Evolutionary conservation across 2,113 vertebrate species (phyloP), one percentile per base, ranked within the genome.

Genomic region (Melanerpes aurifrons): DNA sequence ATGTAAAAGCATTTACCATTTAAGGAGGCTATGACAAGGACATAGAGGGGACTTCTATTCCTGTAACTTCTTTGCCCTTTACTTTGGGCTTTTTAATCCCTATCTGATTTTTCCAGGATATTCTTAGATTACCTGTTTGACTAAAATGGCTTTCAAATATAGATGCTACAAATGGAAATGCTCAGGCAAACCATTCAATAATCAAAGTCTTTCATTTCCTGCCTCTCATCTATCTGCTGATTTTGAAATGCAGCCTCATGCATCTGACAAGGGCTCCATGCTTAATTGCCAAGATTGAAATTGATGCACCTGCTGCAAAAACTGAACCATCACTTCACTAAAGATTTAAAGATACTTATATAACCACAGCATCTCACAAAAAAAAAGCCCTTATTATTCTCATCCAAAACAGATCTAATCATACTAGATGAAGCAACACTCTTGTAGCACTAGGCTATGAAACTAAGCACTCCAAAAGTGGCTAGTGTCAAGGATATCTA

Each of bases 111-210:
- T 93, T 82, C 45, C 47, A 73, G 37, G 40, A 54, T 87, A 92
- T 92, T 93, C 73, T 93, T 93, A 70, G 66, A 89, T 94, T 93
- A 96, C 96, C 90, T 95, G 83, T 84, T 93, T 84, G 74, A 76
- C 62, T 79, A 28, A 93, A 90, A 77, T 72, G 80, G 53, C 29
- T 90, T 92, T 88, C 77, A 89, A 93, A 92, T 93, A 82, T 73
- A 86, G 81, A 54, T 58, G 19, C 63, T 86, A 37, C 54, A 78
- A 93, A 93, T 69, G 18, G 37, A 90, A 93, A 86, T 25, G 18
- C 40, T 92, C 53, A 56, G 21, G 50, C 66, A 75, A 88, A 50
- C 48, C 66, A 92, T 86, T 90, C 76, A 61, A 68, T 88, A 91
- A 90, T 86, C 86, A 81, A 92, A 87, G 54, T 81, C 88, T 87